Percentiles rank a stretch among this genome's conserved stretches.
These are phyloP conservation scores for Tribolium madens DNA, from an alignment of 1,140 invertebrate genomes.

Conservation along the genomic window DNA sequence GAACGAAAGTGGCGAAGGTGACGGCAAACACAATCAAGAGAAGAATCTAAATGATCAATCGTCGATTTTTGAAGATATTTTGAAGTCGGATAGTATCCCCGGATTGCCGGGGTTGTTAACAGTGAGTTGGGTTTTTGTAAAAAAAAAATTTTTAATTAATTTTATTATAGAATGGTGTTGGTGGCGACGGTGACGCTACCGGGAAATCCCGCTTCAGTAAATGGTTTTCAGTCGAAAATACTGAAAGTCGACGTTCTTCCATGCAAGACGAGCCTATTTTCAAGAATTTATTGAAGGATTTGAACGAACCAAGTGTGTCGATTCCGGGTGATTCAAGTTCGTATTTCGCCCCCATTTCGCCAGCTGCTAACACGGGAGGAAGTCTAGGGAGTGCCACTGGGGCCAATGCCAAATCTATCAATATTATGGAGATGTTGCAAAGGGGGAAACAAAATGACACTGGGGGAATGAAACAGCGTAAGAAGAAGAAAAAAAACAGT, in stretches of 20 bases:
- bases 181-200: conserved; percentile 64
- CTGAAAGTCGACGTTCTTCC: conserved; percentile 71
- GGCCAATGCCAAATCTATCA: conserved; percentile 56
- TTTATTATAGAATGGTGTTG: conserved; percentile 68
- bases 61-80: conserved; percentile 81
- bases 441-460: conserved; percentile 61
- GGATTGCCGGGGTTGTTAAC: conserved; percentile 70
- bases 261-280: conserved; percentile 75
- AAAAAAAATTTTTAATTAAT: conserved; percentile 25
- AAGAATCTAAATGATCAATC: conserved; percentile 62
- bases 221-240: conserved; percentile 70
- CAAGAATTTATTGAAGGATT: conserved; percentile 65
- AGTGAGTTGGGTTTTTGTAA: conserved; percentile 63
- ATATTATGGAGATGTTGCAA: conserved; percentile 71
- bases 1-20: conserved; percentile 1
- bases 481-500: too few relatives aligned
- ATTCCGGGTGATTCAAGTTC: conserved; percentile 71
- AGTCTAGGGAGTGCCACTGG: conserved; percentile 16
- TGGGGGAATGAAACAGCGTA: not conserved
- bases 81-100: conserved; percentile 75
- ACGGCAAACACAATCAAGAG: conserved; percentile 59
- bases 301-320: conserved; percentile 12
- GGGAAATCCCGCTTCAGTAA: conserved; percentile 72
- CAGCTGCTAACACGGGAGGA: conserved; percentile 66
- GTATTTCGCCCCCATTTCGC: conserved; percentile 76